These are phyloP conservation scores for Cyclura pinguis DNA, from an alignment of 2,797 vertebrate genomes.

Conservation along the genomic window DNA sequence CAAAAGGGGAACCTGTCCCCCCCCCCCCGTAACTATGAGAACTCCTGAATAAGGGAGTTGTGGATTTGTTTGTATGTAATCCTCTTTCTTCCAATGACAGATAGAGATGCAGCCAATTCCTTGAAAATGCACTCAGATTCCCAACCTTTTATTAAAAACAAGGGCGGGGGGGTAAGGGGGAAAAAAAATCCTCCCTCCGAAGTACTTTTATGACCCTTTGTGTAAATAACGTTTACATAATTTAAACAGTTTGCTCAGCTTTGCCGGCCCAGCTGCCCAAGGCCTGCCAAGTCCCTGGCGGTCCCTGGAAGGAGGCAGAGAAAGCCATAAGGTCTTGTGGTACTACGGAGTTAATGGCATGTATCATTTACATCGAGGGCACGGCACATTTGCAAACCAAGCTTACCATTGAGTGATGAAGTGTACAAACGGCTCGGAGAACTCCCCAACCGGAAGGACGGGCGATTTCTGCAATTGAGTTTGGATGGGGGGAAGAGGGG, in stretches of 20 bases:
- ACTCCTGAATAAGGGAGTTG: background rate
- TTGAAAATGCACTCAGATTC: constrained; percentile 36
- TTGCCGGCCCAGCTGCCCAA: constrained; percentile 85
- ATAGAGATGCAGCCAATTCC: background rate
- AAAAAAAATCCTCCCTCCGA: constrained; percentile 43
- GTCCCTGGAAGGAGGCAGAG: constrained; percentile 76
- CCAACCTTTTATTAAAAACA: constrained; percentile 78
- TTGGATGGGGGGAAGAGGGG: constrained; percentile 28
- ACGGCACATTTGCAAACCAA: constrained; percentile 72
- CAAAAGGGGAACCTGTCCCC: background rate
- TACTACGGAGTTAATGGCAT: constrained; percentile 78
- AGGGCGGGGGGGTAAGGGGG: constrained; percentile 43
- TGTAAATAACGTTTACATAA: constrained; percentile 91
- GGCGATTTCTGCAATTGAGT: constrained; percentile 90
- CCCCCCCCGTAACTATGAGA: background rate
- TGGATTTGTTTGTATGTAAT: background rate
- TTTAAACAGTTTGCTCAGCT: constrained; percentile 86
- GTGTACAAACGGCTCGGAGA: constrained; percentile 97
- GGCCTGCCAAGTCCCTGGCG: constrained; percentile 78
- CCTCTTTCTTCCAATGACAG: background rate
- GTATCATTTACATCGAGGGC: constrained; percentile 80
- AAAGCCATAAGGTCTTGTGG: constrained; percentile 76
- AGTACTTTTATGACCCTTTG: constrained; percentile 79
- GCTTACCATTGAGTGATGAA: constrained; percentile 99
- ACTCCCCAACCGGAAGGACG: constrained; percentile 92